phyloP scores from a whole-genome alignment of 2,888 invertebrate genomes.

The Sinelater perroti region DNA sequence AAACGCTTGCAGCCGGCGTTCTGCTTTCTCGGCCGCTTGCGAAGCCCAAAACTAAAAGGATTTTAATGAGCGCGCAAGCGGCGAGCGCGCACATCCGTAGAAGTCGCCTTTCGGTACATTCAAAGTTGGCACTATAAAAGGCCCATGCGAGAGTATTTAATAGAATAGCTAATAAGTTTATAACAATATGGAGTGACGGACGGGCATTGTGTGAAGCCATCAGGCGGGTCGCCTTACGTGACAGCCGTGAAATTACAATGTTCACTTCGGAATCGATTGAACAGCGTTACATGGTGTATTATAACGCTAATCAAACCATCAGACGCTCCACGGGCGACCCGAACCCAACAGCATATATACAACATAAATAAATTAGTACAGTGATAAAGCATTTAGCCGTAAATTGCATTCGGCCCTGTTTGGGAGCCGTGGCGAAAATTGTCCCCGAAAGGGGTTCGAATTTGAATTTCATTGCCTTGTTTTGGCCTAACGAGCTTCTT shows the following conservation, averaged over 20 bases:
- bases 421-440: neutral
- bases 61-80: neutral
- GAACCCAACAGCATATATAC: conserved; percentile 36
- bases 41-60: neutral
- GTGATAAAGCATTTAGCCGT: conserved; percentile 56
- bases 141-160: conserved; percentile 39
- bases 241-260: conserved; percentile 63
- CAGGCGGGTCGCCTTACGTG: conserved; percentile 57
- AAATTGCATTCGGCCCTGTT: conserved; percentile 26
- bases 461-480: neutral
- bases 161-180: conserved; percentile 57
- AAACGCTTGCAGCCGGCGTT: too few species aligned
- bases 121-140: conserved; percentile 30
- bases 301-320: conserved; percentile 51
- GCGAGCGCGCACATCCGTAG: neutral
- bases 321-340: conserved; percentile 48
- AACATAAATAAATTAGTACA: conserved; percentile 57
- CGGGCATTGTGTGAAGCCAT: conserved; percentile 57
- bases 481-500: too few species aligned
- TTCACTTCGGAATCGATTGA: conserved; percentile 61
- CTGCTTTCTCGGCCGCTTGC: too few species aligned
- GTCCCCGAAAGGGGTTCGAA: neutral
- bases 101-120: conserved; percentile 8
- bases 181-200: conserved; percentile 56
- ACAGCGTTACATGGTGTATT: conserved; percentile 58